Conservation (phyloP, 2,113 vertebrate species). For the Prionailurus viverrinus region DNA sequence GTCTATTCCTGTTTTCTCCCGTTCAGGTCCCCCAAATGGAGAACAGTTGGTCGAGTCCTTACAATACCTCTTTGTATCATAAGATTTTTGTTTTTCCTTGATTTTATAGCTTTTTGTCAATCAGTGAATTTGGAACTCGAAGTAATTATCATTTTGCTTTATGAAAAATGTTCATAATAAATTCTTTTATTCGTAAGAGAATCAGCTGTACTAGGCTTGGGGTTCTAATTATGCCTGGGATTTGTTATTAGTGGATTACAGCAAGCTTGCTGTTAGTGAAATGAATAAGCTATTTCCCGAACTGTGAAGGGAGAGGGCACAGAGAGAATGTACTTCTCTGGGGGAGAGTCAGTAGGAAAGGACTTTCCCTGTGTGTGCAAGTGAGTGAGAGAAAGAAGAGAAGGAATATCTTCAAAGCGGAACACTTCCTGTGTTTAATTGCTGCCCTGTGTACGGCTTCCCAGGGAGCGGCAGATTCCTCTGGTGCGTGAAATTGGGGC, state of each 20-base stretch:
- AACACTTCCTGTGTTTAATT: constrained; percentile 1
- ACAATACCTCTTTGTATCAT: constrained; percentile 27
- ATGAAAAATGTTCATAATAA: constrained; percentile 28
- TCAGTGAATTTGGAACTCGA: constrained; percentile 39
- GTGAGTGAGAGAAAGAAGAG: background rate
- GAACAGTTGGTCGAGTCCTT: background rate
- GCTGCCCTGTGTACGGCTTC: background rate
- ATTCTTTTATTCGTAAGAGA: background rate
- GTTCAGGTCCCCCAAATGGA: constrained; percentile 31
- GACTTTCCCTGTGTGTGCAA: background rate
- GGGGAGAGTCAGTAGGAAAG: background rate
- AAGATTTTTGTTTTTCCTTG: constrained; percentile 39
- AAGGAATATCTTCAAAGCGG: background rate
- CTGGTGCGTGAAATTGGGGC: constrained; percentile 50
- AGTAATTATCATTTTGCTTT: constrained; percentile 15
- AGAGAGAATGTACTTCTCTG: background rate
- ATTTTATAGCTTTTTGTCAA: constrained; percentile 37
- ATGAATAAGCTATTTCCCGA: constrained; percentile 53
- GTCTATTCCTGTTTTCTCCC: constrained; percentile 43
- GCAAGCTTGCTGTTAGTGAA: constrained; percentile 38
- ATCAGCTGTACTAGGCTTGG: background rate
- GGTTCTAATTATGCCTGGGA: constrained; percentile 3
- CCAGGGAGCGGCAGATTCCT: background rate
- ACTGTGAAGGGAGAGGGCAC: constrained; percentile 39
- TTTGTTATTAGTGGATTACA: constrained; percentile 51